phyloP scores from a whole-genome alignment of 2,113 vertebrate genomes.

The Galemys pyrenaicus region DNA sequence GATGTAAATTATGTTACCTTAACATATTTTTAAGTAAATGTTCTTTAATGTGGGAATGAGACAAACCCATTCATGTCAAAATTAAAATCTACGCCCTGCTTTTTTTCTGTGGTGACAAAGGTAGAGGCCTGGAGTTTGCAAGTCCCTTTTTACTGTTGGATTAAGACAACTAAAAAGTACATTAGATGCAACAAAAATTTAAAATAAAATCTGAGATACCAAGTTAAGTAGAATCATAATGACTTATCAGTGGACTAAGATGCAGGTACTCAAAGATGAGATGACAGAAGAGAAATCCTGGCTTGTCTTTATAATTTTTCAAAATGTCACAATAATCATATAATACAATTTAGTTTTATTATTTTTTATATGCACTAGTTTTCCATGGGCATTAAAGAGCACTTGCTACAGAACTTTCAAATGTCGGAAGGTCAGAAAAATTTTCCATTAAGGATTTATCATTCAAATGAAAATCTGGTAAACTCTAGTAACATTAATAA shows the following conservation, averaged over 20 bases:
- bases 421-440: background rate
- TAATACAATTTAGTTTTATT: background rate
- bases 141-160: too few relatives aligned
- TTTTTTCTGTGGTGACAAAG: too few relatives aligned
- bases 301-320: background rate
- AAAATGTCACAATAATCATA: background rate
- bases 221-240: constrained; percentile 37
- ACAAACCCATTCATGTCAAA: background rate
- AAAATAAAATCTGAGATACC: background rate
- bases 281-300: background rate
- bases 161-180: too few relatives aligned
- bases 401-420: background rate
- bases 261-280: background rate
- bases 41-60: background rate
- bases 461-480: background rate
- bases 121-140: too few relatives aligned
- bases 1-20: too few relatives aligned
- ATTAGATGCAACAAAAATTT: too few relatives aligned
- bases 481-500: background rate
- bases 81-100: background rate
- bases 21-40: background rate
- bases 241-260: background rate
- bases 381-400: background rate
- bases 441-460: background rate
- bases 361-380: background rate